phyloP scores from a whole-genome alignment of 35 echinoderm and acorn worm genomes.

The Lytechinus variegatus region DNA sequence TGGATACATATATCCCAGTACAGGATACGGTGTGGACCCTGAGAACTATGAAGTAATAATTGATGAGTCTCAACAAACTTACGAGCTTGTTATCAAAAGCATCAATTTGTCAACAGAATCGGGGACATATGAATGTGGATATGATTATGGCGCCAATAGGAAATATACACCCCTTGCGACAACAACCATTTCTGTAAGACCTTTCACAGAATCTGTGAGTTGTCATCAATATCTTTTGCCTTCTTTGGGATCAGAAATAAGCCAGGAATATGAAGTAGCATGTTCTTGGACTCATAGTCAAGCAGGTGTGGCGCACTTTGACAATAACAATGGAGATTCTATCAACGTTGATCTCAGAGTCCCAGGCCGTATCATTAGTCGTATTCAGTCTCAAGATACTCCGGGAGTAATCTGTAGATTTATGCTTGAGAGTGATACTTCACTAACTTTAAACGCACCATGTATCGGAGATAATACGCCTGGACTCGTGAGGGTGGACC shows the following conservation, averaged over 20 bases:
- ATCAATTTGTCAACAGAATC: not conserved
- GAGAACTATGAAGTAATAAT: not conserved
- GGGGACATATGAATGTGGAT: not conserved
- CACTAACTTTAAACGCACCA: not conserved
- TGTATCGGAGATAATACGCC: not conserved
- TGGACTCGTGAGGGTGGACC: not conserved
- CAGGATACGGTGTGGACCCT: not conserved
- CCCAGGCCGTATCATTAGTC: slow-evolving; percentile 19
- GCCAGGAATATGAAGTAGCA: not conserved
- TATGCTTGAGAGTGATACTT: not conserved
- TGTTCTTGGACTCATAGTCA: not conserved
- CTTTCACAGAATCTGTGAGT: not conserved
- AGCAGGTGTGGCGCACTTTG: not conserved
- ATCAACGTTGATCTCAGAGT: not conserved
- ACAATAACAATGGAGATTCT: not conserved
- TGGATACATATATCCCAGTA: not conserved
- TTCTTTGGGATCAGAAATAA: not conserved
- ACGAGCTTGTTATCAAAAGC: not conserved
- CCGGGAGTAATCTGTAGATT: not conserved
- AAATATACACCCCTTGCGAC: not conserved
- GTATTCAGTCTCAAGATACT: not conserved
- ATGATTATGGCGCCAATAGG: not conserved
- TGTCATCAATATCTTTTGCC: not conserved
- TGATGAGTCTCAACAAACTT: not conserved
- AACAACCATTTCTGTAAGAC: not conserved